Conservation (phyloP, 2,888 invertebrate genomes). For the Vesta saturnalis region DNA sequence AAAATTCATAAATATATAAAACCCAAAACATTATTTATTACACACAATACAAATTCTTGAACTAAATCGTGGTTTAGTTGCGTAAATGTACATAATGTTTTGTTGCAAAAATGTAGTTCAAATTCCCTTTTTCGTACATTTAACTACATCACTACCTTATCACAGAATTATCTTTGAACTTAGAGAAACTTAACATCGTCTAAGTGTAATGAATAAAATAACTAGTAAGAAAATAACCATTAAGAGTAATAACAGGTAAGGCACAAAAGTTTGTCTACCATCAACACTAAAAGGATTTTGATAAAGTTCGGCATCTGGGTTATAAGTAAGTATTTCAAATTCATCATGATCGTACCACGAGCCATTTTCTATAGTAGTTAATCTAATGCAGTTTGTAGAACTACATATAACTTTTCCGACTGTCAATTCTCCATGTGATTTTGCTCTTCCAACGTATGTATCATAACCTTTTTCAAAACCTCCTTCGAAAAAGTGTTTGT, state of each 20-base stretch:
- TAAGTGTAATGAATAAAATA: neutral
- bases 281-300: neutral
- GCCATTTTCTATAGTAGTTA: constrained; percentile 27
- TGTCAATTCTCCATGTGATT: constrained; percentile 25
- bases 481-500: constrained; percentile 24
- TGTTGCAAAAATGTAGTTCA: no score
- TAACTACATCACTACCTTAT: neutral
- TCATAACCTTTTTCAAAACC: constrained; percentile 24
- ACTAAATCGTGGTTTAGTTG: no score
- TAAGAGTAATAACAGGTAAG: constrained; percentile 1
- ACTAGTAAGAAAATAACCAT: neutral
- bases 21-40: no score
- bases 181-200: neutral
- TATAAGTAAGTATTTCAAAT: constrained; percentile 29
- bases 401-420: constrained; percentile 31
- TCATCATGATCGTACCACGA: constrained; percentile 17
- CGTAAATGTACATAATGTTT: no score
- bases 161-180: neutral
- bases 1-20: no score
- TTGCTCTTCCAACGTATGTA: constrained; percentile 26
- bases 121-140: no score
- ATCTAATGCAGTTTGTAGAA: constrained; percentile 4
- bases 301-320: constrained; percentile 7
- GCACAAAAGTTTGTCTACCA: neutral
- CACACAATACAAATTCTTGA: no score